Conservation (phyloP, 2,888 invertebrate genomes). For the Noctua fimbriata region DNA sequence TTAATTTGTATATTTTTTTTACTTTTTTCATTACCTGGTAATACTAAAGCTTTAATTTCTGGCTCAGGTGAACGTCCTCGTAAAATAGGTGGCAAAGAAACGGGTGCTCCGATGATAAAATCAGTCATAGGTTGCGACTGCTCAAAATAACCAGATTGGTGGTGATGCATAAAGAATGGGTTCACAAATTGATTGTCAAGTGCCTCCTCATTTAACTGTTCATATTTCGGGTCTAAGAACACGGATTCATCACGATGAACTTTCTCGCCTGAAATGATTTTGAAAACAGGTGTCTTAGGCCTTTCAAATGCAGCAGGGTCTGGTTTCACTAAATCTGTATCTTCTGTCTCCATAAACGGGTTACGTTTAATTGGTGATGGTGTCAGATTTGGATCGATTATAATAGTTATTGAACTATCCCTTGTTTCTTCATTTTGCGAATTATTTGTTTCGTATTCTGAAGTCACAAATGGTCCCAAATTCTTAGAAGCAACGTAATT, state of each 20-base stretch:
- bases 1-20: slow-evolving; percentile 36
- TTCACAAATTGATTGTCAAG: slow-evolving; percentile 82
- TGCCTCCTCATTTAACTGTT: slow-evolving; percentile 71
- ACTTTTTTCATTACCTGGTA: slow-evolving; percentile 65
- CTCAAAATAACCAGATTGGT: slow-evolving; percentile 70
- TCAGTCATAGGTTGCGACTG: slow-evolving; percentile 77
- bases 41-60: slow-evolving; percentile 77
- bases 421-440: slow-evolving; percentile 82
- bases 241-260: slow-evolving; percentile 76
- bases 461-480: slow-evolving; percentile 79
- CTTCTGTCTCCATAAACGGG: slow-evolving; percentile 76
- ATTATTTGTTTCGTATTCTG: slow-evolving; percentile 85
- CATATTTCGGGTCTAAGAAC: slow-evolving; percentile 74
- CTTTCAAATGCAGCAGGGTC: slow-evolving; percentile 61
- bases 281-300: slow-evolving; percentile 86
- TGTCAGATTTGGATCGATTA: slow-evolving; percentile 73
- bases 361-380: slow-evolving; percentile 72
- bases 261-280: slow-evolving; percentile 81
- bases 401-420: slow-evolving; percentile 76
- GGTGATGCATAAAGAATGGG: slow-evolving; percentile 82
- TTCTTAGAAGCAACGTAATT: slow-evolving; percentile 77
- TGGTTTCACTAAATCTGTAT: slow-evolving; percentile 75
- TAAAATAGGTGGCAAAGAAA: slow-evolving; percentile 84
- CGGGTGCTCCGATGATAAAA: slow-evolving; percentile 89
- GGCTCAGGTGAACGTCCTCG: slow-evolving; percentile 81